These are phyloP conservation scores for Zaprionus ghesquierei DNA, from an alignment of 1,140 invertebrate genomes.

Conservation along the genomic window DNA sequence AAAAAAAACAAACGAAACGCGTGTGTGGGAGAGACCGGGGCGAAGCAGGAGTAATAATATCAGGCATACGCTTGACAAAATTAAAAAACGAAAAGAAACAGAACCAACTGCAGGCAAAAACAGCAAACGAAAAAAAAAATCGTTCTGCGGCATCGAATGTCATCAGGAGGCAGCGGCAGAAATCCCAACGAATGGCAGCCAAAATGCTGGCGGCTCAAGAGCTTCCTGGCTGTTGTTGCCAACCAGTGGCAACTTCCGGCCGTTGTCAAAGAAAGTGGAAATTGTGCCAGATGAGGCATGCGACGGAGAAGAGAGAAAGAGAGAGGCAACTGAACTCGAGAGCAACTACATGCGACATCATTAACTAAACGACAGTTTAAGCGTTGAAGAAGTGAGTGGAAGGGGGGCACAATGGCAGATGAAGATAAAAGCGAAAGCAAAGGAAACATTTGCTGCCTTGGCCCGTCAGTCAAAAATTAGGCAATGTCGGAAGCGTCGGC, in stretches of 20 bases:
- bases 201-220: slow-evolving; percentile 21
- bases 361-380: slow-evolving; percentile 77
- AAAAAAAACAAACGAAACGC: background rate
- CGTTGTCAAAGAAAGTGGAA: slow-evolving; percentile 50
- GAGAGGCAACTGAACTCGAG: slow-evolving; percentile 13
- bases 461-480: slow-evolving; percentile 42
- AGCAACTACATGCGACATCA: slow-evolving; percentile 67
- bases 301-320: background rate
- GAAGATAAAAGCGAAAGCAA: slow-evolving; percentile 17
- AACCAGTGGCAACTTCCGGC: slow-evolving; percentile 32
- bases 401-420: background rate
- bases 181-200: slow-evolving; percentile 15
- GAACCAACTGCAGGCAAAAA: slow-evolving; percentile 10
- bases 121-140: slow-evolving; percentile 8
- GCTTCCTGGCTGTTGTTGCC: slow-evolving; percentile 8
- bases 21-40: too few species aligned
- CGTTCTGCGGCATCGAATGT: background rate
- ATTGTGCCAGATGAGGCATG: slow-evolving; percentile 47
- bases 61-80: slow-evolving; percentile 22
- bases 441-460: slow-evolving; percentile 32
- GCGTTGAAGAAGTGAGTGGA: slow-evolving; percentile 29
- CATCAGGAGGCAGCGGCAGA: background rate
- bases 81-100: slow-evolving; percentile 16
- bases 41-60: background rate
- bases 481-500: slow-evolving; percentile 52